A percentile compares a stretch with the other conserved stretches of the same genome.
These are phyloP conservation scores for Drosophila neotestacea DNA, from an alignment of 2,888 invertebrate genomes.

Conservation along the genomic window DNA sequence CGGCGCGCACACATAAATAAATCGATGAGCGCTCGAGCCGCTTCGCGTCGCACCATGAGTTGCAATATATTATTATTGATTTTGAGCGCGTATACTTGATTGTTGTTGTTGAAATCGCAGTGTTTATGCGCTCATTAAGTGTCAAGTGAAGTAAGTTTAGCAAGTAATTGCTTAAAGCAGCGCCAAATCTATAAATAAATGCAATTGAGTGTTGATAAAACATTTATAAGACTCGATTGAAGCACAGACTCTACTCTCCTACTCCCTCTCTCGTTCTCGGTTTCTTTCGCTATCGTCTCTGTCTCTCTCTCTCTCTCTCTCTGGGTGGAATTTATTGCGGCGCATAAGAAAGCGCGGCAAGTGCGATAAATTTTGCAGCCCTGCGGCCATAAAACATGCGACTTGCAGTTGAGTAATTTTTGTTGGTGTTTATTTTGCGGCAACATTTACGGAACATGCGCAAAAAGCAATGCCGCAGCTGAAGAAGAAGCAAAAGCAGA, in stretches of 20 bases:
- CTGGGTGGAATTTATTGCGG: constrained; percentile 54
- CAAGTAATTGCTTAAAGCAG: constrained; percentile 19
- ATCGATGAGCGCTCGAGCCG: constrained; percentile 71
- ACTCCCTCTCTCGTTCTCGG: constrained; percentile 1
- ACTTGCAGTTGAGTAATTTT: constrained; percentile 74
- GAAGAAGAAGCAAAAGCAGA: constrained; percentile 24
- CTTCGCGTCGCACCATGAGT: constrained; percentile 44
- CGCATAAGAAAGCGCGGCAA: constrained; percentile 68
- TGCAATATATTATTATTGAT: constrained; percentile 60
- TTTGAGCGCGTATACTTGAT: constrained; percentile 41
- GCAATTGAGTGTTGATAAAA: constrained; percentile 44
- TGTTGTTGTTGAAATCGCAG: constrained; percentile 20
- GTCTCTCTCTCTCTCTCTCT: constrained; percentile 6
- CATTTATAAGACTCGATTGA: constrained; percentile 22
- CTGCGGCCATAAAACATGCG: constrained; percentile 80
- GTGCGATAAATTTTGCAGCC: constrained; percentile 80
- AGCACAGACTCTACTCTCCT: constrained; percentile 1
- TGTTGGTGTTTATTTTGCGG: constrained; percentile 57
- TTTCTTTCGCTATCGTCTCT: constrained; percentile 7
- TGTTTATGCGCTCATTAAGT: constrained; percentile 50
- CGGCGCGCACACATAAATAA: constrained; percentile 71
- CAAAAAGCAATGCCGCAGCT: constrained; percentile 56
- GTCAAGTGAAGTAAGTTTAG: constrained; percentile 43
- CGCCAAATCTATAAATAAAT: constrained; percentile 40
- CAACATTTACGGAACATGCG: constrained; percentile 71